Conservation (phyloP, 2,888 invertebrate genomes). For the Tiliacea aurago region DNA sequence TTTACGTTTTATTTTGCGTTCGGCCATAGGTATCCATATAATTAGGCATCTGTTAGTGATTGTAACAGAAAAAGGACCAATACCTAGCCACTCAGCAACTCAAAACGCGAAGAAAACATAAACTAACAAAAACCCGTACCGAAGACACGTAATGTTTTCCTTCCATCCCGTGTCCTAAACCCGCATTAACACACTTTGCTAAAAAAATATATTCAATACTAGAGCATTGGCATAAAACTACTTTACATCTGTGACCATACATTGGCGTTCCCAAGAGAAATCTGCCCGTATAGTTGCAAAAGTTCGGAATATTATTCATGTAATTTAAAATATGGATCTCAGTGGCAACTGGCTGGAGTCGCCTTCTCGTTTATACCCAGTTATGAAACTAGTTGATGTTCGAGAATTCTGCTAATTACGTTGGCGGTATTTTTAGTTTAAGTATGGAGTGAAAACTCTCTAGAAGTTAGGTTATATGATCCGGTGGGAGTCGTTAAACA, state of each 20-base stretch:
- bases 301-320: conserved; percentile 71
- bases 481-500: conserved; percentile 9
- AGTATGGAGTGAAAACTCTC: conserved; percentile 18
- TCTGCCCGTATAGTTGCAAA: conserved; percentile 68
- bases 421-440: conserved; percentile 18
- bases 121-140: conserved; percentile 6
- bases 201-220: conserved; percentile 65
- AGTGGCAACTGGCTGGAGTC: conserved; percentile 40
- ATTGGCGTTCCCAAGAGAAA: conserved; percentile 69
- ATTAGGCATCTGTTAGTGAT: neutral
- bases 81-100: neutral
- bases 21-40: no score
- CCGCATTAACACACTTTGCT: conserved; percentile 53
- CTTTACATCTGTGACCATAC: conserved; percentile 66
- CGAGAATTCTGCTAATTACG: conserved; percentile 50
- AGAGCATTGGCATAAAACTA: conserved; percentile 56
- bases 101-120: conserved; percentile 29
- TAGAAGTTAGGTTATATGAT: conserved; percentile 16
- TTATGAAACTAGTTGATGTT: conserved; percentile 34
- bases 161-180: conserved; percentile 37
- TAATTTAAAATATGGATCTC: conserved; percentile 68
- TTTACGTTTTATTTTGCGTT: no score
- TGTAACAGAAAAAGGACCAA: neutral
- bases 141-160: conserved; percentile 34
- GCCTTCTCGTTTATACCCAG: conserved; percentile 41